Evolutionary conservation across 2,888 invertebrate genomes (phyloP).

Genomic region (Diarsia rubi): DNA sequence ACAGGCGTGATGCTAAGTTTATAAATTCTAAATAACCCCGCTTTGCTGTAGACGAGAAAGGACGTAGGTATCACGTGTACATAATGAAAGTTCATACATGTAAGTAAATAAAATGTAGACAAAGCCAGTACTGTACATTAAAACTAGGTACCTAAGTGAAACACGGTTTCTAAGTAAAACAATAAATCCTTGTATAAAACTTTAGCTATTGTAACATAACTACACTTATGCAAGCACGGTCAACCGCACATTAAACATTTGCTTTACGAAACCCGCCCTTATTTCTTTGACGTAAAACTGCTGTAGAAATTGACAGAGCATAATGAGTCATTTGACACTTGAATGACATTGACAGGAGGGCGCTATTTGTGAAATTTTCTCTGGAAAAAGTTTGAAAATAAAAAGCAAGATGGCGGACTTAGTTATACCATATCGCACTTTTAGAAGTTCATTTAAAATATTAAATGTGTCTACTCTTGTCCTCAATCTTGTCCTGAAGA

Average conservation of each 20-base stretch:
- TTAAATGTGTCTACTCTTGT: too few species aligned
- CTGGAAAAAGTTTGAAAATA: background rate
- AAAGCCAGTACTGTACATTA: background rate
- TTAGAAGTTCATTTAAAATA: too few species aligned
- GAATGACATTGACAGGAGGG: background rate
- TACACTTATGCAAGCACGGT: slow-evolving; percentile 1
- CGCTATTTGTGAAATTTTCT: background rate
- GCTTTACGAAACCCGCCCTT: background rate
- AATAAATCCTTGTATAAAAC: slow-evolving; percentile 30
- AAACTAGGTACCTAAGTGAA: slow-evolving; percentile 19
- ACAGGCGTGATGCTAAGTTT: too few species aligned
- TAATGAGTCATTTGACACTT: background rate
- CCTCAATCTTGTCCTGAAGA: too few species aligned
- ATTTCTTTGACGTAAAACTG: background rate
- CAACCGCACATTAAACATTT: background rate
- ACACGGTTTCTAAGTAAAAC: slow-evolving; percentile 34
- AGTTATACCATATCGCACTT: background rate
- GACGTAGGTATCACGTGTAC: background rate
- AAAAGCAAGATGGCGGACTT: background rate
- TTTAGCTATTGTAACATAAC: slow-evolving; percentile 19
- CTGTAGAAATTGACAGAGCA: background rate
- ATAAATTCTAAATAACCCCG: background rate
- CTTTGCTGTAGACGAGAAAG: background rate
- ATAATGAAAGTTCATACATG: slow-evolving; percentile 18
- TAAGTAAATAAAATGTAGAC: slow-evolving; percentile 24